Base-by-base conservation (phyloP, 1,140 invertebrate genomes). In the Cyrtorhinus lividipennis region DNA sequence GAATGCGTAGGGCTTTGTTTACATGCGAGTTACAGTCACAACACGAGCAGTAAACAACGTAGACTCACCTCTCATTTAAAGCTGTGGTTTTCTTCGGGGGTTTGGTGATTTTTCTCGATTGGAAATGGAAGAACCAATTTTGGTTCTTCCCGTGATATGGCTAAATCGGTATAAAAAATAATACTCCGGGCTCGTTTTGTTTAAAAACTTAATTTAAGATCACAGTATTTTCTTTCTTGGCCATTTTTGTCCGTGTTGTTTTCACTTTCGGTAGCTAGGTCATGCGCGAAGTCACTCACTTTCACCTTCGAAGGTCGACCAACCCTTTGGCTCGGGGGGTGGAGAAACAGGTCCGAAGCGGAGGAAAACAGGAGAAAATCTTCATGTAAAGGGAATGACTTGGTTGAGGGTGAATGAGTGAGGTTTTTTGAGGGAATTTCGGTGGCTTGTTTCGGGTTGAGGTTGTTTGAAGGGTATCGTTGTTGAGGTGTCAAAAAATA, bases 211-310 rank as follows among this genome's bases (percentile, higher is more conserved):
- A 67, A 65, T 27, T 67, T 63, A 65, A 67, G 66, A 67, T 67
- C 66, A 67, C 66, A 67, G 66, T 61, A 65, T 65, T 66, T 67
- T 67, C 63, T 67, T 65, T 67, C 63, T 67, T 65, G 66, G 66
- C 66, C 66, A 65, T 67, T 61, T 57, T 62, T 56, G 56, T 60
- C 38, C n/a, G 27, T 62, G 64, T 59, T 60, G 44, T 38, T 24
- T 46, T 26, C 60, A 53, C n/a, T 25, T 53, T 24, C 61, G 61
- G 23, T 53, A 18, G 24, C 1, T n/a, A 25, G 26, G 64, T 27
- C 59, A 64, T 63, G 65, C 65, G 65, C 62, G 44, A 60, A 65
- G 45, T 59, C 59, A 30, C 57, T 56, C 60, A 64, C 63, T 53
- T 53, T 53, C 48, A 53, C 48, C 48, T 53, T 53, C 48, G 20